These are phyloP conservation scores for Drosophila austrosaltans DNA, from an alignment of 2,888 invertebrate genomes.

Conservation along the genomic window DNA sequence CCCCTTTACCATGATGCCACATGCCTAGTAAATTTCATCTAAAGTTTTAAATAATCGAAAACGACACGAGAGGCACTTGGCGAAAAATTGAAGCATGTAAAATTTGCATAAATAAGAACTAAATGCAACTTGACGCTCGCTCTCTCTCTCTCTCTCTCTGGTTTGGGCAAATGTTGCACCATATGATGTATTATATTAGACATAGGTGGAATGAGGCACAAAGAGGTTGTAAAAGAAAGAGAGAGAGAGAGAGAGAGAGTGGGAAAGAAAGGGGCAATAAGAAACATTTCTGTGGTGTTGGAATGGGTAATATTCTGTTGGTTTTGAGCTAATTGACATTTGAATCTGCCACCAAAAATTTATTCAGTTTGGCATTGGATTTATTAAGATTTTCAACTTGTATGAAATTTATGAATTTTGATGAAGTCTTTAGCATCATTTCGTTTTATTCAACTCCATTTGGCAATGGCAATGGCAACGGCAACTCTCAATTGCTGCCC, in stretches of 20 bases:
- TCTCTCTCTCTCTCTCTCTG: no score
- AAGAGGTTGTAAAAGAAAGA: no score
- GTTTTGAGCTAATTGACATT: not conserved
- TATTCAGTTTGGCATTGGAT: not conserved
- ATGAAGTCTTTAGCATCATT: constrained; percentile 14
- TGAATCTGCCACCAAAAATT: constrained; percentile 53
- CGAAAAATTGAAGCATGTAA: constrained; percentile 76
- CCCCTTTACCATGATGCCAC: not conserved
- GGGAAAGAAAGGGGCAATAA: not conserved
- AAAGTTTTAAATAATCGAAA: constrained; percentile 79
- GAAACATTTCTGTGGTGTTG: not conserved
- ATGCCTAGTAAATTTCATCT: constrained; percentile 59
- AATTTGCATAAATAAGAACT: constrained; percentile 82
- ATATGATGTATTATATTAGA: constrained; percentile 62
- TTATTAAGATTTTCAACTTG: not conserved
- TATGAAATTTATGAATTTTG: constrained; percentile 10
- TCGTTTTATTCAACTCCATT: constrained; percentile 24
- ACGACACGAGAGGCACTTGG: constrained; percentile 78
- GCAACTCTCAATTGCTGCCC: constrained; percentile 40
- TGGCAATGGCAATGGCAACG: constrained; percentile 47
- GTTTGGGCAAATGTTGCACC: constrained; percentile 62
- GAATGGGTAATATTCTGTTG: not conserved
- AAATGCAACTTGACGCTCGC: constrained; percentile 78
- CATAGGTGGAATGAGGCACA: constrained; percentile 2
- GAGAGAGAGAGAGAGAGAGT: constrained; percentile 4